Conservation (phyloP, 2,113 vertebrate genomes). For the Ginglymostoma cirratum region DNA sequence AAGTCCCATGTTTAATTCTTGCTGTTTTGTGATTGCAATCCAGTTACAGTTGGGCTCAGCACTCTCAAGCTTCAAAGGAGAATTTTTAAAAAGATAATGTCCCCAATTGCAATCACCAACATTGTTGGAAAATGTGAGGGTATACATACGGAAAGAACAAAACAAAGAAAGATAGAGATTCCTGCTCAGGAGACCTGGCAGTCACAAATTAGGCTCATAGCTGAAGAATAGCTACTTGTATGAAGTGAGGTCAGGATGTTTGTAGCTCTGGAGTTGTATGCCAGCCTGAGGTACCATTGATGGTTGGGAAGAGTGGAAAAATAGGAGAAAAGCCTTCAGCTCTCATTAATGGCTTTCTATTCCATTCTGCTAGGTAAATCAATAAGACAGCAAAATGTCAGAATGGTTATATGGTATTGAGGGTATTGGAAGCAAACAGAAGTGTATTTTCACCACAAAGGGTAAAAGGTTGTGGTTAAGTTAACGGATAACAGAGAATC, state of each 20-base stretch:
- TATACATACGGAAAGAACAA: background rate
- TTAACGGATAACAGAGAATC: background rate
- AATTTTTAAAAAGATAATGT: background rate
- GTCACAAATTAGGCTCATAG: background rate
- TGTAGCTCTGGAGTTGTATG: background rate
- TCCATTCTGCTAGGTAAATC: background rate
- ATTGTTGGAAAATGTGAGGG: background rate
- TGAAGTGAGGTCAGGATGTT: background rate
- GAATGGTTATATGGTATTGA: background rate
- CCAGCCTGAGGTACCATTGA: background rate
- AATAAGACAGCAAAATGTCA: background rate
- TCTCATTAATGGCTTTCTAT: background rate
- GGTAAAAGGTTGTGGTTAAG: background rate
- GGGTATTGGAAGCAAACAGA: background rate
- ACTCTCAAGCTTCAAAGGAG: background rate
- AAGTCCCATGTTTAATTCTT: background rate
- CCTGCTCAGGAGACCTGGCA: background rate
- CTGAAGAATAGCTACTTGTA: background rate
- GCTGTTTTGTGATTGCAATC: background rate
- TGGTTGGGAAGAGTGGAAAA: background rate
- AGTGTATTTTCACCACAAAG: background rate
- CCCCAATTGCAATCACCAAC: background rate
- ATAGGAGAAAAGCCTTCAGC: background rate
- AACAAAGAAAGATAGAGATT: background rate
- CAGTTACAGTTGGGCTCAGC: background rate